These are phyloP conservation scores for Nixonia krombeini DNA, from an alignment of 1,140 invertebrate species.

Conservation along the genomic window DNA sequence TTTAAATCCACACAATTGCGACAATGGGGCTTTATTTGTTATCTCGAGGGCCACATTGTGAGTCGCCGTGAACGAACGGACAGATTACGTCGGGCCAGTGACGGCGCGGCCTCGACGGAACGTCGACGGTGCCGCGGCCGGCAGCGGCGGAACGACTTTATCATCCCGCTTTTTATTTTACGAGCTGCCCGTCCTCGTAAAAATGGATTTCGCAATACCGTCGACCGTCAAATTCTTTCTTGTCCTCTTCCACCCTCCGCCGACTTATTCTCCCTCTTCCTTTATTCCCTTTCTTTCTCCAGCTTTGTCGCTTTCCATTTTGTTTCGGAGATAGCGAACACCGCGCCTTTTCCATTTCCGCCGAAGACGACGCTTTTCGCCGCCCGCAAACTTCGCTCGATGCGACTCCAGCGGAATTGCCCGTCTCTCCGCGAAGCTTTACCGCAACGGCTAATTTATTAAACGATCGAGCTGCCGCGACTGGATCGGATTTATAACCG, in stretches of 20 bases:
- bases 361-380: constrained; percentile 7
- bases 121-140: constrained; percentile 48
- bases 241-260: constrained; percentile 29
- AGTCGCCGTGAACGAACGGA: constrained; percentile 71
- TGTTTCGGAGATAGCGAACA: constrained; percentile 31
- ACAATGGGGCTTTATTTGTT: constrained; percentile 73
- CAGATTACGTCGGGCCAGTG: constrained; percentile 71
- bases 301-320: constrained; percentile 20
- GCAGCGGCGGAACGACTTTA: constrained; percentile 59
- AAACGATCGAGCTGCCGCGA: too few species aligned
- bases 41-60: constrained; percentile 73
- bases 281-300: constrained; percentile 14
- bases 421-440: too few species aligned
- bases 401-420: too few species aligned
- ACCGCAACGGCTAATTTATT: too few species aligned
- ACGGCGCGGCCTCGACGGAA: constrained; percentile 64
- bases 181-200: constrained; percentile 51
- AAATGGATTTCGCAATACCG: constrained; percentile 52
- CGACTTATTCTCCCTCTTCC: constrained; percentile 5
- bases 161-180: constrained; percentile 65
- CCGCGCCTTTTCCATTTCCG: constrained; percentile 43
- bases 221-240: constrained; percentile 23
- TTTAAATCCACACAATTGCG: constrained; percentile 74
- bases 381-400: too few species aligned
- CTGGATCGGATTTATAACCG: too few species aligned